A percentile compares a stretch with the other conserved stretches of the same genome.
These are phyloP conservation scores for Pangasius larnaudii DNA, from an alignment of 2,797 vertebrate species.

Conservation along the genomic window DNA sequence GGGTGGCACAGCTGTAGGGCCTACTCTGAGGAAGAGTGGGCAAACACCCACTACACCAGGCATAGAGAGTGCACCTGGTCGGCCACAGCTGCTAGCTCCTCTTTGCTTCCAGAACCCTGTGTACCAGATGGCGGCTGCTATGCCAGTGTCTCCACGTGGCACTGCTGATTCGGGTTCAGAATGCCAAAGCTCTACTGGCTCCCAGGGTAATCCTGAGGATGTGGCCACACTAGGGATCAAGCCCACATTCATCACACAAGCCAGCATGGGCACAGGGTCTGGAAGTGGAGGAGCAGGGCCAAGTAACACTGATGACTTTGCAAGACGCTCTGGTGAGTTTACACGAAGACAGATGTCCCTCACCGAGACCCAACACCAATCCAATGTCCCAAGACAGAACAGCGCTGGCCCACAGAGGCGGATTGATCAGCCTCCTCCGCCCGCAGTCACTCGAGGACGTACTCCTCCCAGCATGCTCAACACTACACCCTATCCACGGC, in stretches of 20 bases:
- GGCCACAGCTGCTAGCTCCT: constrained; percentile 84
- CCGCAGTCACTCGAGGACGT: constrained; percentile 80
- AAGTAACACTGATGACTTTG: constrained; percentile 82
- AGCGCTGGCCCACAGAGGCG: constrained; percentile 89
- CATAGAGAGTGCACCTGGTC: constrained; percentile 77
- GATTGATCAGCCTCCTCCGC: constrained; percentile 89
- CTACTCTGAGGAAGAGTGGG: constrained; percentile 78
- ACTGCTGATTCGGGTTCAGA: constrained; percentile 84
- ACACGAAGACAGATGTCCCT: constrained; percentile 74
- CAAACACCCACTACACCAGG: constrained; percentile 80
- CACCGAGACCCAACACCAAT: constrained; percentile 72
- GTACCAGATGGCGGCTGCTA: constrained; percentile 87
- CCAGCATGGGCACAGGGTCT: constrained; percentile 64
- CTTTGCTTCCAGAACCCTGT: constrained; percentile 96
- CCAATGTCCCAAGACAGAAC: constrained; percentile 84
- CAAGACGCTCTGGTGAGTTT: constrained; percentile 82
- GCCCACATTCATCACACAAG: constrained; percentile 81
- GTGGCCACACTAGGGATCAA: constrained; percentile 71
- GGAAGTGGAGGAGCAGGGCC: constrained; percentile 54
- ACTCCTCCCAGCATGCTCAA: constrained; percentile 88
- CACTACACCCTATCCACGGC: constrained; percentile 85
- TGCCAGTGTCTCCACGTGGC: constrained; percentile 80
- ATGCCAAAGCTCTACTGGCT: constrained; percentile 84
- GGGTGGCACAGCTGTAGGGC: constrained; percentile 33
- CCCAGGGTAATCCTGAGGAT: constrained; percentile 86